A percentile compares a stretch with the other conserved stretches of the same genome.
phyloP scores from a whole-genome alignment of 2,797 vertebrate species.

The Sphenodon punctatus region DNA sequence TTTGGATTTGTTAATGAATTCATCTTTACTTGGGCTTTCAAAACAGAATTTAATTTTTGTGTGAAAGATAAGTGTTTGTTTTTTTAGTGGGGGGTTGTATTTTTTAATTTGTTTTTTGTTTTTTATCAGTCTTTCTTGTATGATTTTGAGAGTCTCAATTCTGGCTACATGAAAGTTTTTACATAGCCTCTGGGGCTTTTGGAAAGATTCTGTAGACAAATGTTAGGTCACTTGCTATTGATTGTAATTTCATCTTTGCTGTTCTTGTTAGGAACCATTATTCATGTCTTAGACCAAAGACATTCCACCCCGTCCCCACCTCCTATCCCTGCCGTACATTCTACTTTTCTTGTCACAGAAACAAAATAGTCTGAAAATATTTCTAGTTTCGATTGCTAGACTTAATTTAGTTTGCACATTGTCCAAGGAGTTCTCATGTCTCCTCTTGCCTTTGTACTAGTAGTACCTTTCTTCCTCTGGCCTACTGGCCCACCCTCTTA shows the following conservation, averaged over 20 bases:
- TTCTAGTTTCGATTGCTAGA: neutral
- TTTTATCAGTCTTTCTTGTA: neutral
- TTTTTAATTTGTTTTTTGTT: too few species aligned
- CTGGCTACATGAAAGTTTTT: neutral
- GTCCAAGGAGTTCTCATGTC: neutral
- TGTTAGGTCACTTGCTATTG: conserved; percentile 4
- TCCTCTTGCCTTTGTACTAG: neutral
- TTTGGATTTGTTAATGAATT: too few species aligned
- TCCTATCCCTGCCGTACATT: too few species aligned
- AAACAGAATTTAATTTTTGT: neutral
- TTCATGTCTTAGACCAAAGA: neutral
- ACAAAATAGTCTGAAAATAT: neutral
- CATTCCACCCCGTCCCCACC: accelerated
- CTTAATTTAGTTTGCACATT: neutral
- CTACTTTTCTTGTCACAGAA: neutral
- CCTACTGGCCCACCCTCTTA: neutral
- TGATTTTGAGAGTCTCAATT: accelerated
- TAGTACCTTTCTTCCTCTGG: neutral
- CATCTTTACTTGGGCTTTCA: too few species aligned
- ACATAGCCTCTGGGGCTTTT: neutral
- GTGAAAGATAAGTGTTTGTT: accelerated
- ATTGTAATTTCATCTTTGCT: neutral
- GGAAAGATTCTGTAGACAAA: neutral
- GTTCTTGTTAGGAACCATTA: neutral
- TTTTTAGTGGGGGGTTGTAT: too few species aligned